Evolutionary conservation across 2,113 vertebrate genomes (phyloP), one percentile per base, ranked within the genome.

Genomic region (Thamnaconus septentrionalis): DNA sequence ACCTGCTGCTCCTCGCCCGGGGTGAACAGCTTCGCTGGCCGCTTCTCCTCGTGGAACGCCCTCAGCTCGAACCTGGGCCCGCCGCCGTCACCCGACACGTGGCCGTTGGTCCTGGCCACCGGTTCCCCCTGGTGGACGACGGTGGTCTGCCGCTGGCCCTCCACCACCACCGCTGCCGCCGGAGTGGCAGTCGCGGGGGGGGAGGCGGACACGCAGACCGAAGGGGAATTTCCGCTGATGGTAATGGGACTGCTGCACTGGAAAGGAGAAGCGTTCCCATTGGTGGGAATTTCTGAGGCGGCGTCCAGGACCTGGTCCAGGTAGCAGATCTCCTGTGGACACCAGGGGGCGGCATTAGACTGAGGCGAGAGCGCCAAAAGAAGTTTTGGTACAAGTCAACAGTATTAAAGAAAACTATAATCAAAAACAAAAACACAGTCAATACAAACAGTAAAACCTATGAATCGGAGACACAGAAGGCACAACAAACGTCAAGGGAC

Each of bases 231-330:
- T 64, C 89, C 80, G 46, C 90, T 90, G 45, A 85, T 68, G 72
- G 51, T 39, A 62, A 92, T 66, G 6, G 84, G 5, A 41, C 78
- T 69, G 39, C 11, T 74, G 47, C 85, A 89, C 68, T 93, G 91
- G 18, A 69, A 71, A 1, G 92, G 92, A 59, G 93, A 94, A 0
- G 90, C 83, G 3, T 84, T 93, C 61, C 94, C 94, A 71, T 96
- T 98, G 64, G 93, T 94, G 18, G 94, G 84, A 42, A 88, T 93
- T 57, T 96, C 95, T 49, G 90, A 85, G 56, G 93, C 92, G 41
- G 94, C 96, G 56, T 98, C 96, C 56, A 98, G 84, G 10, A 98
- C 96, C 88, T 98, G 95, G 70, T 99, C 96, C 85, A 98, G 84
- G 87, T 98, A 98, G 10, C 91, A 89, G 80, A 97, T 98, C 90